Percentiles rank a stretch among this genome's conserved stretches.
These are phyloP conservation scores for Enteromius thamalakanensis DNA, from an alignment of 2,797 vertebrate genomes.

Conservation along the genomic window DNA sequence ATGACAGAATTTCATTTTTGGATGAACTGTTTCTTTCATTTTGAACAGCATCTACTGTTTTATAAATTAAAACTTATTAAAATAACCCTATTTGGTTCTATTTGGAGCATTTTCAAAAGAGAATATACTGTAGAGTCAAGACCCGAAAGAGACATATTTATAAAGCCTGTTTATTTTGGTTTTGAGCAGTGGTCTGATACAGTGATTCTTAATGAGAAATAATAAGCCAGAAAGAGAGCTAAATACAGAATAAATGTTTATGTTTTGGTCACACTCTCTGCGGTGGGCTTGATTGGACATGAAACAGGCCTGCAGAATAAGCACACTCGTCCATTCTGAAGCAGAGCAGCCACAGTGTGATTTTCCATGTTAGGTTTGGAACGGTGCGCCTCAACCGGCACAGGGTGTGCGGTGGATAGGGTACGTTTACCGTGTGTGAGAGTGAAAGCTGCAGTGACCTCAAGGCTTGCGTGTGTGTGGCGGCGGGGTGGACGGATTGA, in stretches of 20 bases:
- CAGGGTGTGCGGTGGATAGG: constrained; percentile 20
- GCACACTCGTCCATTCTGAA: constrained; percentile 73
- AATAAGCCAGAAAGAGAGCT: constrained; percentile 41
- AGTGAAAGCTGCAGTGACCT: constrained; percentile 41
- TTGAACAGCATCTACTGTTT: not conserved
- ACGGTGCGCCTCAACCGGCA: constrained; percentile 7
- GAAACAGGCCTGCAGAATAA: constrained; percentile 67
- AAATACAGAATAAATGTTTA: constrained; percentile 45
- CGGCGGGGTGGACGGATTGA: constrained; percentile 24
- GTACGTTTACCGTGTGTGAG: constrained; percentile 32
- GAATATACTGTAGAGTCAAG: constrained; percentile 8
- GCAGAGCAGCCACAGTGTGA: constrained; percentile 51
- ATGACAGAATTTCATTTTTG: not conserved
- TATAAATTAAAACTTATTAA: constrained; percentile 2
- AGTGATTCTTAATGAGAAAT: constrained; percentile 45
- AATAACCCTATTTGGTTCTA: constrained; percentile 5
- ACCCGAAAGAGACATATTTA: constrained; percentile 22
- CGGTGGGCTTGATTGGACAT: constrained; percentile 75
- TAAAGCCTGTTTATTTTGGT: constrained; percentile 36
- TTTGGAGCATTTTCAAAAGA: not conserved
- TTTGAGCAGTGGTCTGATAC: constrained; percentile 10
- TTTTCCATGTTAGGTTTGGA: constrained; percentile 52
- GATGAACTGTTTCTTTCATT: not conserved
- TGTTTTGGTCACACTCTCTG: constrained; percentile 58
- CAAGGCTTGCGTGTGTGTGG: constrained; percentile 49